These are phyloP conservation scores for Poecilia latipinna DNA, from an alignment of 2,113 vertebrate genomes.

Conservation along the genomic window DNA sequence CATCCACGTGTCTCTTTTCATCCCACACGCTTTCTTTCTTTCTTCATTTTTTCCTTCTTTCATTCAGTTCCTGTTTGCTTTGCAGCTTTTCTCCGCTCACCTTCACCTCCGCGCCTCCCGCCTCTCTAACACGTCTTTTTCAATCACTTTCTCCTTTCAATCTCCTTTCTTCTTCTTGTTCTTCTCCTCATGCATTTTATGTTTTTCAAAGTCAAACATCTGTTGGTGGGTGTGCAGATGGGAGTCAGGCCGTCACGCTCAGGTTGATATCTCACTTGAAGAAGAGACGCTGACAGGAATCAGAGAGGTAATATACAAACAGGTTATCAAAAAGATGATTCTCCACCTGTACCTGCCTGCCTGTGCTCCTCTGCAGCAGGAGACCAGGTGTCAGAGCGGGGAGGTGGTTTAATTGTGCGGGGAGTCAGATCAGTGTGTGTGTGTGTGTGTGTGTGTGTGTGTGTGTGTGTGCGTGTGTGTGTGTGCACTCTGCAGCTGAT, in stretches of 20 bases:
- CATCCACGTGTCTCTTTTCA: slow-evolving; percentile 63
- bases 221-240: slow-evolving; percentile 8
- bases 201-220: slow-evolving; percentile 68
- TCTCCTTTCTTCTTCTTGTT: slow-evolving; percentile 4
- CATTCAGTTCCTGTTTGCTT: slow-evolving; percentile 63
- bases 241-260: not conserved
- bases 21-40: slow-evolving; percentile 1
- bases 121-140: slow-evolving; percentile 16
- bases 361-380: slow-evolving; percentile 40
- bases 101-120: slow-evolving; percentile 11
- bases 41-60: slow-evolving; percentile 5
- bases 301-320: slow-evolving; percentile 41
- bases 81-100: slow-evolving; percentile 33
- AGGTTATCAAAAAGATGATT: slow-evolving; percentile 49
- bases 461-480: not conserved
- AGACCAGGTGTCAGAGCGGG: slow-evolving; percentile 64
- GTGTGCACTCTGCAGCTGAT: slow-evolving; percentile 51
- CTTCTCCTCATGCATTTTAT: slow-evolving; percentile 36
- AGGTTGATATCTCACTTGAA: slow-evolving; percentile 33
- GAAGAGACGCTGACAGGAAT: slow-evolving; percentile 17
- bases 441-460: slow-evolving; percentile 12
- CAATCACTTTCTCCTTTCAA: slow-evolving; percentile 20
- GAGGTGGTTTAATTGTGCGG: slow-evolving; percentile 61
- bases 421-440: not conserved
- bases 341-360: not conserved